These are phyloP conservation scores for Cantharis rustica DNA, from an alignment of 2,888 invertebrate species.

Conservation along the genomic window DNA sequence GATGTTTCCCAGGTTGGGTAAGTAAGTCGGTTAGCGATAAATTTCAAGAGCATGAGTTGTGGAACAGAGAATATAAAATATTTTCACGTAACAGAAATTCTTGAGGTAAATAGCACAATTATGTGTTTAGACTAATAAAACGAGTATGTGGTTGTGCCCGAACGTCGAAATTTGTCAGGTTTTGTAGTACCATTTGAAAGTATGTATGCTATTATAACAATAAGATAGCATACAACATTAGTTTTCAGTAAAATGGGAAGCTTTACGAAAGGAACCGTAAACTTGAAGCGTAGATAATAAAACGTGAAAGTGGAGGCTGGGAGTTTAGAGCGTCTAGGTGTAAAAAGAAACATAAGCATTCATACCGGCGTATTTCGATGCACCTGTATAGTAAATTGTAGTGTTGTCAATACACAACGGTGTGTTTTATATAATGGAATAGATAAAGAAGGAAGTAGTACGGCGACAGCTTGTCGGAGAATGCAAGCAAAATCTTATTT, in stretches of 20 bases:
- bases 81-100: slow-evolving; percentile 25
- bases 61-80: not conserved
- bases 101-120: slow-evolving; percentile 5
- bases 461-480: slow-evolving; percentile 56
- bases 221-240: slow-evolving; percentile 14
- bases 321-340: slow-evolving; percentile 51
- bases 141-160: slow-evolving; percentile 17
- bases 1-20: no score
- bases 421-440: slow-evolving; percentile 29
- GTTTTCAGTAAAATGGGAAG: slow-evolving; percentile 5
- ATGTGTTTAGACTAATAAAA: slow-evolving; percentile 10
- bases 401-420: slow-evolving; percentile 22
- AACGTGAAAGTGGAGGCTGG: slow-evolving; percentile 39
- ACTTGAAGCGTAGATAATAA: not conserved
- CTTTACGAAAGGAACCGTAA: not conserved
- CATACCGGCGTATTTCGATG: slow-evolving; percentile 24
- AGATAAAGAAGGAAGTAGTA: slow-evolving; percentile 43
- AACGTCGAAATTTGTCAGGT: slow-evolving; percentile 24
- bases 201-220: slow-evolving; percentile 27
- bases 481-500: slow-evolving; percentile 55
- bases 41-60: not conserved
- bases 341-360: slow-evolving; percentile 44
- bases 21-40: no score
- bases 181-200: slow-evolving; percentile 22
- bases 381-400: slow-evolving; percentile 42